Evolutionary conservation across 2,888 invertebrate genomes (phyloP), one percentile per base, ranked within the genome.

Genomic region (Tridacna gigas): DNA sequence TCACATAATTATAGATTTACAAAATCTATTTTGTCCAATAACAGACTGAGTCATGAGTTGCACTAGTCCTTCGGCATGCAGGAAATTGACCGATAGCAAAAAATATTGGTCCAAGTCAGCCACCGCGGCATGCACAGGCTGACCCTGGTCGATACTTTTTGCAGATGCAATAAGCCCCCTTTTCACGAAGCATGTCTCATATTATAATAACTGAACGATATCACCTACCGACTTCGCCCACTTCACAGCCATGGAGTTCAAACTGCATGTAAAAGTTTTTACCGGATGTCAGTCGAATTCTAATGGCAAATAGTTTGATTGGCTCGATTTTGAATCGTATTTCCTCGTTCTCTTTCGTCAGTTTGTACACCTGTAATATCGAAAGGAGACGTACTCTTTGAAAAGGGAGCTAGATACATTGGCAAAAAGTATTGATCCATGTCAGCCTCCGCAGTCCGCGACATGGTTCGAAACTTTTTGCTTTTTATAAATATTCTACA

Each of bases 221-320:
- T 13, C 47, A 45, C 73, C 18, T 47, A 80, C 83, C 80, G 45
- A 78, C 60, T 37, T 56, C 75, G 15, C 84, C 84, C 4, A 84
- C 79, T 65, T 80, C 75, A 37, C 84, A 84, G 28, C 84, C 84
- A 37, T 80, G 78, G 2, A 84, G 37, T 65, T 84, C 80, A 7
- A 84, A 26, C 47, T 84, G 75, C 22, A 84, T 48, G 45, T 74
- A 66, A 25, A 80, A 51, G 3, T n/a, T n/a, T 45, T n/a, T 80
- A 18, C 78, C 65, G 9, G 84, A 74, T 0, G 80, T 80, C 9
- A 84, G 74, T 18, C 84, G 80, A 12, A 84, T 66, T 45, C 84
- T 66, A 45, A 84, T 78, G 18, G 84, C 84, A 9, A 78, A 77
- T 5, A 80, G 80, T 47, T 84, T 84, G 1, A 84, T 60, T 47